Evolutionary conservation across 2,888 invertebrate genomes (phyloP).

Genomic region (Oxytorus armatus): DNA sequence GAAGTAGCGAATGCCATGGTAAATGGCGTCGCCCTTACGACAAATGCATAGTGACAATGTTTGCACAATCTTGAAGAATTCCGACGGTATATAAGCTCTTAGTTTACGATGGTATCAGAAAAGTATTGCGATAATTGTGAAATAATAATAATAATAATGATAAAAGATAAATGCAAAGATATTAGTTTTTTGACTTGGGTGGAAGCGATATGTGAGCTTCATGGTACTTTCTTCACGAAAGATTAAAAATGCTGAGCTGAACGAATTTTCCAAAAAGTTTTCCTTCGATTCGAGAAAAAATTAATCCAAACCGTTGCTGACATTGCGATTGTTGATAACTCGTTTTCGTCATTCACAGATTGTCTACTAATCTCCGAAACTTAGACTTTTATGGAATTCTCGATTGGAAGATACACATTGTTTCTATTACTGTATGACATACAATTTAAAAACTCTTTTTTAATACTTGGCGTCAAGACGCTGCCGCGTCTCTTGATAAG

Average conservation of each 20-base stretch:
- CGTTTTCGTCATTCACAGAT: too few species aligned
- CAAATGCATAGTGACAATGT: slow-evolving; percentile 19
- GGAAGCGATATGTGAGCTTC: neutral
- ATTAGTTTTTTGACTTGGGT: slow-evolving; percentile 1
- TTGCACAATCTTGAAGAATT: slow-evolving; percentile 20
- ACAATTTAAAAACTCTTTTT: too few species aligned
- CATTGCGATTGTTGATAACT: neutral
- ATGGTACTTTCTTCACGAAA: neutral
- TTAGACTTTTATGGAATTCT: too few species aligned
- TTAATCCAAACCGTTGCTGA: neutral
- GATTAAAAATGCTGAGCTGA: too few species aligned
- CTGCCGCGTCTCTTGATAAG: too few species aligned
- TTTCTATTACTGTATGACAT: too few species aligned
- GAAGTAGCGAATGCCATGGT: slow-evolving; percentile 3
- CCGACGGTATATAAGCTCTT: slow-evolving; percentile 10
- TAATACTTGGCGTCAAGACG: too few species aligned
- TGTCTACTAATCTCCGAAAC: too few species aligned
- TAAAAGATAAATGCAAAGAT: slow-evolving; percentile 2
- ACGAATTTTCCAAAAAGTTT: too few species aligned
- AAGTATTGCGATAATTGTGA: slow-evolving; percentile 26
- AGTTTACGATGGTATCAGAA: slow-evolving; percentile 16
- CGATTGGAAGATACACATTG: too few species aligned
- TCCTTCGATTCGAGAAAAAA: too few species aligned
- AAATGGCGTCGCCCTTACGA: slow-evolving; percentile 14
- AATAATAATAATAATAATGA: slow-evolving; percentile 18